Conservation (phyloP, 2,113 vertebrate genomes). For the Stomatorhinus ivindoensis region DNA sequence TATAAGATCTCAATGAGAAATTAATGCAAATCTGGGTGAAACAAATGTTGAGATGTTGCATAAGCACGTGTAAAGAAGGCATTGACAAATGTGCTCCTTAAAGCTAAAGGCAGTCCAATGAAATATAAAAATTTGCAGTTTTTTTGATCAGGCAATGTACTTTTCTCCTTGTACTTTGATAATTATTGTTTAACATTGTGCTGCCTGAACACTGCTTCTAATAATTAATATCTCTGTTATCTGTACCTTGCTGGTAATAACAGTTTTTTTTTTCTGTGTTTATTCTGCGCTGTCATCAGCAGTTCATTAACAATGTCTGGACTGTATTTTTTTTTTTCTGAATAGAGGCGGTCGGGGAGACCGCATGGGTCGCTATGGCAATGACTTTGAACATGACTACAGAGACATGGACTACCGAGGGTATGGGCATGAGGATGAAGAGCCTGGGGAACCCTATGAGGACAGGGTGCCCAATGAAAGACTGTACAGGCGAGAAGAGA, state of each 20-base stretch:
- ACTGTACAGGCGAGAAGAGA: constrained; percentile 38
- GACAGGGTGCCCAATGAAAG: constrained; percentile 49
- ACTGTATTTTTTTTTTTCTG: background rate
- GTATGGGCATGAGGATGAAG: constrained; percentile 53
- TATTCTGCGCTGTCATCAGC: background rate
- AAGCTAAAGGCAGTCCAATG: background rate
- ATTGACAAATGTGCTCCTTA: background rate
- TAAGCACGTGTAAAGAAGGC: background rate
- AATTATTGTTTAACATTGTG: background rate
- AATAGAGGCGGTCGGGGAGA: constrained; percentile 73
- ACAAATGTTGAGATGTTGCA: background rate
- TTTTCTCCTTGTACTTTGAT: background rate
- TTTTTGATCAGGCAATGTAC: background rate
- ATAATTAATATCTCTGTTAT: background rate
- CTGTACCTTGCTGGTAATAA: background rate
- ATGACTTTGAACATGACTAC: constrained; percentile 69
- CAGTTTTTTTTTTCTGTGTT: background rate
- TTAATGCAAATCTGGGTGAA: background rate
- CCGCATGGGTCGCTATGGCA: constrained; percentile 73
- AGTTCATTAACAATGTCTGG: background rate
- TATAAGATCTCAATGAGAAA: background rate
- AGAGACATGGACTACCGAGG: constrained; percentile 76
- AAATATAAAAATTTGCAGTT: background rate
- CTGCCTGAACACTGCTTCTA: background rate
- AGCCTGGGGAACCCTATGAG: constrained; percentile 40